These are phyloP conservation scores for Auanema freiburgensis DNA, from an alignment of 2,888 invertebrate genomes.

Conservation along the genomic window DNA sequence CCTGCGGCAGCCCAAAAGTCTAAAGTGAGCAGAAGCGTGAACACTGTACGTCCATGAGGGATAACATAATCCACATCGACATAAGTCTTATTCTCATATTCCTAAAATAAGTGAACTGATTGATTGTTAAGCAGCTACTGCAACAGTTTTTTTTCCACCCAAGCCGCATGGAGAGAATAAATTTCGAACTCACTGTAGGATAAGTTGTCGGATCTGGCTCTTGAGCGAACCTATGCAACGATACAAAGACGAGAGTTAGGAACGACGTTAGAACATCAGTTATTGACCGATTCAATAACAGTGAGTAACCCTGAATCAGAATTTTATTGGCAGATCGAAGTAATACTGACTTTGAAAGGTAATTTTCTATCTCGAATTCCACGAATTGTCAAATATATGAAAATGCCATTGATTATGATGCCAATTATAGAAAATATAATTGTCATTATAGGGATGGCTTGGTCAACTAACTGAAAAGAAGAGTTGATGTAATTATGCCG, in stretches of 20 bases:
- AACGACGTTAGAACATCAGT: constrained; percentile 41
- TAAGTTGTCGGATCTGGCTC: constrained; percentile 16
- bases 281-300: constrained; percentile 38
- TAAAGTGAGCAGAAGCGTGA: constrained; percentile 38
- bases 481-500: too few species aligned
- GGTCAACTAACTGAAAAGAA: constrained; percentile 35
- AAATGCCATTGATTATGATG: constrained; percentile 31
- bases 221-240: constrained; percentile 30
- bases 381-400: constrained; percentile 27
- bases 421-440: constrained; percentile 31
- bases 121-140: too few species aligned
- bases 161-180: neutral
- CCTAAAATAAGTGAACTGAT: constrained; percentile 10
- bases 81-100: constrained; percentile 18
- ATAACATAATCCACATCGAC: constrained; percentile 36
- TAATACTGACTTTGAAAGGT: constrained; percentile 33
- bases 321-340: too few species aligned
- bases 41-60: constrained; percentile 40
- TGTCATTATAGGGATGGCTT: constrained; percentile 30
- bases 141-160: too few species aligned
- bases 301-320: constrained; percentile 28
- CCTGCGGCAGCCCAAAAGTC: constrained; percentile 45
- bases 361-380: constrained; percentile 33
- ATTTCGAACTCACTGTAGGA: constrained; percentile 7
- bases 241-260: constrained; percentile 39